Base-by-base conservation (phyloP, 1,140 invertebrate genomes). In the Tenebrio molitor region DNA sequence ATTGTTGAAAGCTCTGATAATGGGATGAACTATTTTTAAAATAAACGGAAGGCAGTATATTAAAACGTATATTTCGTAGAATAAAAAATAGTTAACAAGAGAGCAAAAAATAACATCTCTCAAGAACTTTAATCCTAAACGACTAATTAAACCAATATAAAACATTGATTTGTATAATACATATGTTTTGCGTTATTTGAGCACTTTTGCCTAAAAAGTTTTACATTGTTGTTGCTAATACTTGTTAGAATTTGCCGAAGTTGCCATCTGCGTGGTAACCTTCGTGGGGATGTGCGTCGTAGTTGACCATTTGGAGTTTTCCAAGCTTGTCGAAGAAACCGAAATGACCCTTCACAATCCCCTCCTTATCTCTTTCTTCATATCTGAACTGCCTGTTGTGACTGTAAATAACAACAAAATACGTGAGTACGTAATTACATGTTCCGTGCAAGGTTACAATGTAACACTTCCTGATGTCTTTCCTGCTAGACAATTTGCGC, bases 311-410 rank as follows among this genome's bases (percentile, higher is more conserved):
- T 68, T 91, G 88, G 15, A 95, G 85, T 85, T 95, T 93, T 16
- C 94, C 94, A 74, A 87, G 80, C 39, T 90, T 91, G 80, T 95
- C 93, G 72, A 92, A 90, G 81, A 90, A 95, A 33, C 93, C 94
- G 79, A 95, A 96, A 73, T 93, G 91, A 2, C 94, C 94, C 78
- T 90, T 91, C 2, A 95, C 91, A 21, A 89, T 84, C 7, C 94
- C 94, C 63, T 93, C 87, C 19, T 87, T 89, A 80, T 93, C 89
- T 44, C 89, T 86, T 79, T 95, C 93, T 83, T 95, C 94, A 78
- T 90, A 91, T 71, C 93, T 87, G 81, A 93, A 95, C 77, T 94
- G 92, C 19, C 93, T 87, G 81, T 93, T 93, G 78, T 92, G 88
- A 46, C 92, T 95, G 84, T 34, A 85, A 84, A 69, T 50, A 44